A percentile compares a stretch with the other conserved stretches of the same genome.
These are phyloP conservation scores for Calyptomena viridis DNA, from an alignment of 2,113 vertebrate genomes.

Conservation along the genomic window DNA sequence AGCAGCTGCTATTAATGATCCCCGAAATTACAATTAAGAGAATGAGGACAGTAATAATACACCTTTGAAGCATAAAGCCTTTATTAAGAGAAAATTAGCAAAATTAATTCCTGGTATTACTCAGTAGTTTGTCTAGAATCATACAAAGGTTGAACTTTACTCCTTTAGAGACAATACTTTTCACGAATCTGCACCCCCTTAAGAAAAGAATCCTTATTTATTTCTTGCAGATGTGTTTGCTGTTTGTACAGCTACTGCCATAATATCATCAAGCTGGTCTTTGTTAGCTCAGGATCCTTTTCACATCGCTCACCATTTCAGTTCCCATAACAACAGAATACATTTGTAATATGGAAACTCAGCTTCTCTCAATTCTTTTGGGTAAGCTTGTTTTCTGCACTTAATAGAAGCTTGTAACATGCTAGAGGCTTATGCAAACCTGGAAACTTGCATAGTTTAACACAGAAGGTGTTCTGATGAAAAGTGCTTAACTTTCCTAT, in stretches of 20 bases:
- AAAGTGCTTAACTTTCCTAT: background rate
- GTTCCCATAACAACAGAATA: conserved; percentile 64
- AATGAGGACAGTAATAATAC: background rate
- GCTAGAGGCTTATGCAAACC: background rate
- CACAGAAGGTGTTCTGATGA: background rate
- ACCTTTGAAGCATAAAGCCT: background rate
- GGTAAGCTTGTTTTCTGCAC: background rate
- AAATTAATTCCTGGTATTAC: conserved; percentile 15
- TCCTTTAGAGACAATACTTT: background rate
- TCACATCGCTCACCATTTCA: background rate
- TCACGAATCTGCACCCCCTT: background rate
- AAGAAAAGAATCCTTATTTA: background rate
- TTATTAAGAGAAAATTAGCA: conserved; percentile 13
- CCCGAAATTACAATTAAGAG: background rate
- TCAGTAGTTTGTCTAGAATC: background rate
- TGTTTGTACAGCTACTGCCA: background rate
- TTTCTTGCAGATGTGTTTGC: background rate
- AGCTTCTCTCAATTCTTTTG: background rate
- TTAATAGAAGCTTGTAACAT: background rate
- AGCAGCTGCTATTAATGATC: background rate
- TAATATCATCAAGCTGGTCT: background rate
- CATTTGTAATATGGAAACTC: conserved; percentile 10
- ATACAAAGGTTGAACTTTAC: background rate
- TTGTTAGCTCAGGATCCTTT: conserved; percentile 7
- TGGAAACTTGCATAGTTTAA: background rate